Evolutionary conservation across 1,140 invertebrate genomes (phyloP).

Genomic region (Heliconius melpomene): DNA sequence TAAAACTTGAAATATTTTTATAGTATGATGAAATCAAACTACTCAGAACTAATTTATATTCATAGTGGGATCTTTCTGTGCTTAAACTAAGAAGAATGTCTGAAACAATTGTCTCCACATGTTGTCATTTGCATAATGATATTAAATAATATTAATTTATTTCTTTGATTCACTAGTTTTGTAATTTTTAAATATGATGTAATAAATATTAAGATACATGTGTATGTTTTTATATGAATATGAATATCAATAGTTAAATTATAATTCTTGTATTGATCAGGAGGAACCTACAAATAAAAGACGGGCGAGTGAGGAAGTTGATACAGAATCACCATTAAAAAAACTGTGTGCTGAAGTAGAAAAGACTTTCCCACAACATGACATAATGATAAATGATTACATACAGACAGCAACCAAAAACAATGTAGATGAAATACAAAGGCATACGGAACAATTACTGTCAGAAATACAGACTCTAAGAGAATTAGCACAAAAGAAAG

Average conservation of each 20-base stretch:
- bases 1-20: no score
- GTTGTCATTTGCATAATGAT: no score
- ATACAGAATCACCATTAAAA: slow-evolving; percentile 76
- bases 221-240: neutral
- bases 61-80: no score
- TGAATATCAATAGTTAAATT: neutral
- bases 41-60: no score
- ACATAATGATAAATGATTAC: slow-evolving; percentile 83
- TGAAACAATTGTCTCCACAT: no score
- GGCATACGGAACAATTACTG: slow-evolving; percentile 82
- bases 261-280: slow-evolving; percentile 43
- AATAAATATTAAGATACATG: no score
- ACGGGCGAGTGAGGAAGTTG: slow-evolving; percentile 64
- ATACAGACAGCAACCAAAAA: slow-evolving; percentile 81
- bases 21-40: no score
- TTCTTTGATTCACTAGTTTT: neutral
- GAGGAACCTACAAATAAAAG: slow-evolving; percentile 64
- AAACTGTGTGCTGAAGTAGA: slow-evolving; percentile 81
- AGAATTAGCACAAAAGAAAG: slow-evolving; percentile 87
- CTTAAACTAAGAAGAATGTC: no score
- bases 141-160: neutral
- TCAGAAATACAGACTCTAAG: slow-evolving; percentile 85
- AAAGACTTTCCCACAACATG: slow-evolving; percentile 80
- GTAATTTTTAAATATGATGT: neutral
- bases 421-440: slow-evolving; percentile 82